A percentile compares a stretch with the other conserved stretches of the same genome.
phyloP scores from a whole-genome alignment of 2,113 vertebrate species.

The Eupsittula cactorum region DNA sequence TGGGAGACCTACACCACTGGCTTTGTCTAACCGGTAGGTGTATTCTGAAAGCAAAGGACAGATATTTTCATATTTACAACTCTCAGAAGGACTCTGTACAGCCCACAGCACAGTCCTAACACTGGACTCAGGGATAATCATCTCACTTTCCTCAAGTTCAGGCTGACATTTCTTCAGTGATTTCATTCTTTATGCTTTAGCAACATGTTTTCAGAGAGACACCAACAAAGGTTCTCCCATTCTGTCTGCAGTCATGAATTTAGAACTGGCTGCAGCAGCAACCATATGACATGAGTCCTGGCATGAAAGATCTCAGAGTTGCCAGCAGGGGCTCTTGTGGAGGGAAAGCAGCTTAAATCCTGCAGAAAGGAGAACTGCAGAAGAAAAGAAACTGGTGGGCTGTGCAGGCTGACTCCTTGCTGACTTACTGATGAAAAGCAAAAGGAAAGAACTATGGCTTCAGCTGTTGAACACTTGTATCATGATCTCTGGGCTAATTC shows the following conservation, averaged over 20 bases:
- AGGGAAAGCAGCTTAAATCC: neutral
- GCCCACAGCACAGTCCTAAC: neutral
- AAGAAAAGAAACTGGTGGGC: neutral
- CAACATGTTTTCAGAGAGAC: neutral
- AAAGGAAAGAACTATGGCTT: neutral
- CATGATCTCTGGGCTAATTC: neutral
- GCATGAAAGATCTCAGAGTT: neutral
- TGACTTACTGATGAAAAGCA: neutral
- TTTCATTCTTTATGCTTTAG: neutral
- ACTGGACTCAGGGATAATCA: neutral
- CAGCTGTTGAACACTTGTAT: neutral
- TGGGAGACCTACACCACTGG: slow-evolving; percentile 85
- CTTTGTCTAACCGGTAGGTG: slow-evolving; percentile 75
- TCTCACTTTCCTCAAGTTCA: neutral
- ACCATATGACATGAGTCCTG: neutral
- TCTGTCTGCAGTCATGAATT: neutral
- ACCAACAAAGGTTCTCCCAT: neutral
- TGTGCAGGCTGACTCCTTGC: neutral
- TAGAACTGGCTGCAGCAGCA: neutral
- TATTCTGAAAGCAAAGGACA: slow-evolving; percentile 79
- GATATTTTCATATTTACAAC: neutral
- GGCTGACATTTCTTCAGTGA: neutral
- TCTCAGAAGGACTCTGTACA: neutral
- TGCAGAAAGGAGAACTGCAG: neutral
- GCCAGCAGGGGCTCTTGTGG: neutral